Evolutionary conservation across 1,140 invertebrate genomes (phyloP), one percentile per base, ranked within the genome.

Genomic region (Papilio dardanus): DNA sequence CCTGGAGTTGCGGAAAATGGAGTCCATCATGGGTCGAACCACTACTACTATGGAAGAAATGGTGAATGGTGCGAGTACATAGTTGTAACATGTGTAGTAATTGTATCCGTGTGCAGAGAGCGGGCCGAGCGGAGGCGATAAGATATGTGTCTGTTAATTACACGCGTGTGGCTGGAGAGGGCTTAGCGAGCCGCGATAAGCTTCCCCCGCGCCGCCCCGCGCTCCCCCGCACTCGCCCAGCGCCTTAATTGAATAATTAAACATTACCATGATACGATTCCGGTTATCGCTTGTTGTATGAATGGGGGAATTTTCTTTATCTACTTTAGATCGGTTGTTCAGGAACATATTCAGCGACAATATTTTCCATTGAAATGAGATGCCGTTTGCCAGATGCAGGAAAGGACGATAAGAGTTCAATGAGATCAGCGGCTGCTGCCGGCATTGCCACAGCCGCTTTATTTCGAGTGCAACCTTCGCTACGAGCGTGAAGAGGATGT

Each of bases 291-390:
- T 21, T 10, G 19, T 54, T 54, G 50, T 54, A 54, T 54, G 50
- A 54, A 54, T 54, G 50, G 50, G 46, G 50, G 50, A 54, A 54
- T 54, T 54, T 54, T 54, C 50, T 54, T 54, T 54, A 54, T 54
- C 50, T 54, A 21, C 6, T 54, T 54, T 21, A 24, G 19, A 24
- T 54, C n/a, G n/a, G 19, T 54, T 54, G 7, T 10, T 54, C 8
- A 46, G 42, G 16, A 1, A n/a, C n/a, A 19, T 35, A 2, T 35
- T 35, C 8, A 35, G 33, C 33, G 33, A 8, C 5, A 35, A 35
- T 35, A n/a, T 35, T 35, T 5, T 35, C 33, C 8, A 35, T 35
- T 35, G 33, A 6, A 35, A 35, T 5, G 8, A 35, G 5, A 8
- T 35, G 8, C 8, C 33, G 33, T 35, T 35, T n/a, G n/a, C n/a